Evolutionary conservation across 2,797 vertebrate genomes (phyloP).

Genomic region (Phalanger gymnotis): DNA sequence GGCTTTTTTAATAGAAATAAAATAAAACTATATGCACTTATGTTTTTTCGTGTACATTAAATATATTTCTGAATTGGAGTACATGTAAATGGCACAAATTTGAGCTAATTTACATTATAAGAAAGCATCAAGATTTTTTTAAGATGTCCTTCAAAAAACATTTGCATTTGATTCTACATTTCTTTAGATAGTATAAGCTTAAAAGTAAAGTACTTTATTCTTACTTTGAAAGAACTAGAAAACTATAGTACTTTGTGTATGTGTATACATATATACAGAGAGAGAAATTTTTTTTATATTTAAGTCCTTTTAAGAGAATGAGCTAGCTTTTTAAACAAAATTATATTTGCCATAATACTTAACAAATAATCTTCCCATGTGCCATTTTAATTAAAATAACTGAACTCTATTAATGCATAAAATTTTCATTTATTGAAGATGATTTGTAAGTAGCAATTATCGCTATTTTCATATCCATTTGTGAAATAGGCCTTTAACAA

Average conservation of each 20-base stretch:
- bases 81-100: background rate
- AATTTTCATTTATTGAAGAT: constrained; percentile 32
- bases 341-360: constrained; percentile 34
- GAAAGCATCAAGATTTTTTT: background rate
- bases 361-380: constrained; percentile 27
- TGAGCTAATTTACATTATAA: background rate
- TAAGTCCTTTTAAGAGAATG: constrained; percentile 42
- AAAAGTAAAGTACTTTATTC: constrained; percentile 53
- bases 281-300: background rate
- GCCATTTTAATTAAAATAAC: constrained; percentile 33
- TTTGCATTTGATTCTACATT: constrained; percentile 20
- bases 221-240: constrained; percentile 45
- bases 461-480: constrained; percentile 21
- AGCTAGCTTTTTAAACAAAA: constrained; percentile 14
- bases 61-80: background rate
- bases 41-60: background rate
- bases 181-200: background rate
- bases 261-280: too few species aligned
- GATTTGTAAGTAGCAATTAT: constrained; percentile 30
- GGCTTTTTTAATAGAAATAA: background rate
- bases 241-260: background rate
- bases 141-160: background rate
- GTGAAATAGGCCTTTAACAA: constrained; percentile 19
- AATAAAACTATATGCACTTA: background rate
- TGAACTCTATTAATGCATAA: constrained; percentile 10